These are phyloP conservation scores for Eulemur mongoz DNA, from an alignment of 2,797 vertebrate species.

Conservation along the genomic window DNA sequence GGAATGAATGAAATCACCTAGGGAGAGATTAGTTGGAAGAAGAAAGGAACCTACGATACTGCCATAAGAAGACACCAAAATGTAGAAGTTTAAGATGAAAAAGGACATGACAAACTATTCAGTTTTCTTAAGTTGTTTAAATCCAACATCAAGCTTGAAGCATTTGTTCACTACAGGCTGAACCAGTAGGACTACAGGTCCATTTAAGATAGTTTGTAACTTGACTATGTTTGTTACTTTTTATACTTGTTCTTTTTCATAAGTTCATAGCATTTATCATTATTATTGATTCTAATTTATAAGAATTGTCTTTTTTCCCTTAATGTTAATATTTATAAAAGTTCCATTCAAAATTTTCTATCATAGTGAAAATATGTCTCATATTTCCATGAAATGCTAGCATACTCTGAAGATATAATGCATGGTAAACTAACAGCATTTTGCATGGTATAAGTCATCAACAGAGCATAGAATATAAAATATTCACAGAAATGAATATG, in stretches of 20 bases:
- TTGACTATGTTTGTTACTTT: background rate
- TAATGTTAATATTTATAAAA: conserved; percentile 34
- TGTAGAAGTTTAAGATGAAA: background rate
- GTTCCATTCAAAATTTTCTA: background rate
- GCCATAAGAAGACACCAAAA: background rate
- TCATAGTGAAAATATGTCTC: background rate
- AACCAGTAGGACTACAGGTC: background rate
- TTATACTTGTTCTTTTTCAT: background rate
- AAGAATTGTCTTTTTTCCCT: background rate
- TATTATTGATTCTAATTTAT: conserved; percentile 6
- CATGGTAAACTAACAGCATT: background rate
- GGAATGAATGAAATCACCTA: background rate
- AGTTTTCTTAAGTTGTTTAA: background rate
- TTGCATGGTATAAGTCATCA: background rate
- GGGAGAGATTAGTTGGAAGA: background rate
- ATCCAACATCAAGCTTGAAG: background rate
- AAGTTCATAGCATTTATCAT: background rate
- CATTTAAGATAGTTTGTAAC: background rate
- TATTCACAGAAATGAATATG: background rate
- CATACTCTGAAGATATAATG: background rate
- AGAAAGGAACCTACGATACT: background rate
- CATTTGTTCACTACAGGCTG: background rate
- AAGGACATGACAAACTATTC: background rate
- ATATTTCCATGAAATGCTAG: background rate
- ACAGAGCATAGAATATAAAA: background rate